Conservation (phyloP, 2,888 invertebrate species). For the Dinocampus coccinellae region DNA sequence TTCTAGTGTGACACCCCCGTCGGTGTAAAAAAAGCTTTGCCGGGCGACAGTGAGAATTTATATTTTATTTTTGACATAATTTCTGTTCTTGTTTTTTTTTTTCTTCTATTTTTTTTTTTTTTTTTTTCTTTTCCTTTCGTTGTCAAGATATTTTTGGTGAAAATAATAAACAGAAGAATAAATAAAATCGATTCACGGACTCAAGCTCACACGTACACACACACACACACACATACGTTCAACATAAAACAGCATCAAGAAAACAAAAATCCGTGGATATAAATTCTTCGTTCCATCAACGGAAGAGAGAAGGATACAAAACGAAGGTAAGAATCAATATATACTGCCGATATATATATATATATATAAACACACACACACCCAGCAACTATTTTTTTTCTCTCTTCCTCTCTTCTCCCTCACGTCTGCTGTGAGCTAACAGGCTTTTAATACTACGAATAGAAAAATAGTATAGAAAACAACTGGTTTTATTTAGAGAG, state of each 20-base stretch:
- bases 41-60: slow-evolving; percentile 12
- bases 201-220: slow-evolving; percentile 23
- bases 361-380: too few species aligned
- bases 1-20: background rate
- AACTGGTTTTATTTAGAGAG: background rate
- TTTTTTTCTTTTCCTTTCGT: too few species aligned
- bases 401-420: background rate
- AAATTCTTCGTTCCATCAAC: slow-evolving; percentile 9
- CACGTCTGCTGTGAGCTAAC: too few species aligned
- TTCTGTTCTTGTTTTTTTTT: background rate
- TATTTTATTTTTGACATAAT: too few species aligned
- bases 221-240: too few species aligned
- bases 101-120: too few species aligned
- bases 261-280: slow-evolving; percentile 29
- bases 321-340: slow-evolving; percentile 22
- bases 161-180: background rate
- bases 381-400: slow-evolving; percentile 10
- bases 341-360: slow-evolving; percentile 12
- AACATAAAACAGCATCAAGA: slow-evolving; percentile 3
- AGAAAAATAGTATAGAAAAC: background rate
- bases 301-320: slow-evolving; percentile 29
- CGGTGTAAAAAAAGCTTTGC: slow-evolving; percentile 4
- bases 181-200: slow-evolving; percentile 4
- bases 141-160: too few species aligned
- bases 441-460: background rate